Base-by-base conservation (phyloP, 2,888 invertebrate species). In the Dynastes grantii region DNA sequence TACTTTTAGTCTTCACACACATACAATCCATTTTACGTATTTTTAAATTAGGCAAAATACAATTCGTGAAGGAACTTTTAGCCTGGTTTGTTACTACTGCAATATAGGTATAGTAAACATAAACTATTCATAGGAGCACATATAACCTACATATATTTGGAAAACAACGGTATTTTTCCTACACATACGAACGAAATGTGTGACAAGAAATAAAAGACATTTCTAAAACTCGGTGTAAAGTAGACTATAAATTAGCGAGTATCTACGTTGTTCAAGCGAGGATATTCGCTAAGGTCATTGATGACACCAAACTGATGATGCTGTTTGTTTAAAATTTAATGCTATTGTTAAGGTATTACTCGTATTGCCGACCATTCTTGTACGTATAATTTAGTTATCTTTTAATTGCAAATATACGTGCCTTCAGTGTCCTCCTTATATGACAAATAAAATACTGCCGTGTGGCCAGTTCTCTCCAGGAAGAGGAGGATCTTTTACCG, bases 381-480 rank as follows among this genome's bases (percentile, higher is more conserved):
- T 51, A 13, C 27, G 29, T 51, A 68, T 29, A 29, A 51, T 68
- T 49, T 68, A 27, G 51, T 51, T 68, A 68, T 68, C 68, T 68
- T 68, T 68, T 68, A 68, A 68, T 68, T 68, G 68, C 51, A 68
- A 68, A 51, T 68, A 68, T 51, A 51, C 68, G 68, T 49, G 51
- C 68, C 68, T 49, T 9, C 68, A 11, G 49, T 68, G 68, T 51
- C 68, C 22, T 27, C 68, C 51, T 27, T 49, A 68, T 51, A 68
- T 68, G 68, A 68, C 51, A 68, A 68, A 68, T 29, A 68, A 68
- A 68, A 68, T 51, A 29, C 11, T n/a, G 51, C 51, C 40, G 2
- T 58, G 3, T 32, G 29, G 63, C 63, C 32, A 63, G 29, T 63
- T 22, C 29, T 32, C 55, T 58, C 22, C 22, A 5, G 16, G 16